Percentiles rank a stretch among this genome's conserved stretches.
Conservation (phyloP, 2,113 vertebrate species). For the Monarcha castaneiventris region DNA sequence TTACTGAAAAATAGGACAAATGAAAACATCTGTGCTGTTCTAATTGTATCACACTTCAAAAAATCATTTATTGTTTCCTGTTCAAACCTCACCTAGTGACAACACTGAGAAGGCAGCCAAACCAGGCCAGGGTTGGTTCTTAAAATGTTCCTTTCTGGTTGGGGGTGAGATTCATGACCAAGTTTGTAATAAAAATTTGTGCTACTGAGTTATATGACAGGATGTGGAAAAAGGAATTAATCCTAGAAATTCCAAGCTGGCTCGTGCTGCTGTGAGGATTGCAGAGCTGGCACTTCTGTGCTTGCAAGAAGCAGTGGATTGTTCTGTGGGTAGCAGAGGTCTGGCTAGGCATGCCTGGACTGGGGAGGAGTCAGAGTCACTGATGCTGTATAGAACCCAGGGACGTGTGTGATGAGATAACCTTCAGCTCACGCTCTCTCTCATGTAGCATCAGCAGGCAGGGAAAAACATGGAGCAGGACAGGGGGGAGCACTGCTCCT, state of each 20-base stretch:
- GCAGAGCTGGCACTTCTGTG: not conserved
- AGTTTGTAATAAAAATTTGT: not conserved
- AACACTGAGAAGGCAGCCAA: not conserved
- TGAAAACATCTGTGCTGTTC: conserved; percentile 24
- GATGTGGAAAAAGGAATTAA: not conserved
- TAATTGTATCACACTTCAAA: not conserved
- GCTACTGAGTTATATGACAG: not conserved
- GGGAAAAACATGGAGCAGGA: not conserved
- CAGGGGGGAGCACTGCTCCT: not conserved
- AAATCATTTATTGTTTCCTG: not conserved
- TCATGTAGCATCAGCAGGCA: not conserved
- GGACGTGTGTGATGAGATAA: not conserved
- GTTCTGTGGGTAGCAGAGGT: not conserved
- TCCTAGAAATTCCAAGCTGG: not conserved
- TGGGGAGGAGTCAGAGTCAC: not conserved
- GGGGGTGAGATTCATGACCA: not conserved
- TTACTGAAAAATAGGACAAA: conserved; percentile 19
- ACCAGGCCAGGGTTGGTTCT: not conserved
- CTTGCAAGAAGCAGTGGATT: not conserved
- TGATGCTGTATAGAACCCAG: not conserved
- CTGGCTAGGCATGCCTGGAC: not conserved
- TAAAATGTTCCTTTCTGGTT: not conserved
- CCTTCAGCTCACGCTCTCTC: not conserved
- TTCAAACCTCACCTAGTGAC: not conserved
- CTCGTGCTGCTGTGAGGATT: not conserved